phyloP scores from a whole-genome alignment of 2,888 invertebrate genomes.

The Drosophila prostipennis region DNA sequence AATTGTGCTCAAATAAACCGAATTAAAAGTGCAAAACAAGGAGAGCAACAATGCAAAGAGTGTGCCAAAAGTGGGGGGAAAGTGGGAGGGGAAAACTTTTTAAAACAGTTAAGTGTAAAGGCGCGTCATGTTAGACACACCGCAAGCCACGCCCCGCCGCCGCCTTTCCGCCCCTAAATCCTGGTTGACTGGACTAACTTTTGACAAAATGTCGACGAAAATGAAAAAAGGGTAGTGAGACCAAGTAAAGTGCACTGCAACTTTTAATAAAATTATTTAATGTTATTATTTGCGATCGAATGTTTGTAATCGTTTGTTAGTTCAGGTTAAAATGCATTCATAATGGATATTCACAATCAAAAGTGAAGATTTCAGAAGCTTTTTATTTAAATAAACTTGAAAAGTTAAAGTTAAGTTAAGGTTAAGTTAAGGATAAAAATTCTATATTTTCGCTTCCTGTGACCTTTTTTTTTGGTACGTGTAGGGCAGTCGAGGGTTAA shows the following conservation, averaged over 20 bases:
- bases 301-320: background rate
- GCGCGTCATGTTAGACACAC: constrained; percentile 75
- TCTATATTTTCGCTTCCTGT: background rate
- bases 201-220: constrained; percentile 69
- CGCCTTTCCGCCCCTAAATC: constrained; percentile 13
- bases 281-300: background rate
- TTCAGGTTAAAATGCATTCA: no score
- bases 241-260: background rate
- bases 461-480: background rate
- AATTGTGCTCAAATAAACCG: constrained; percentile 70
- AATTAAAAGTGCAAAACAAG: constrained; percentile 76
- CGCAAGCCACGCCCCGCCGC: constrained; percentile 49
- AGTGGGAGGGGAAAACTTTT: constrained; percentile 36
- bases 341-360: no score
- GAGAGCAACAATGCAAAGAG: constrained; percentile 43
- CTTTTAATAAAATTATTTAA: background rate
- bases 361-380: no score
- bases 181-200: constrained; percentile 73
- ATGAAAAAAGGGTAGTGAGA: constrained; percentile 23
- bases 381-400: no score
- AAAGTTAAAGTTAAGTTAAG: no score
- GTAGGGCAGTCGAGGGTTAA: constrained; percentile 29
- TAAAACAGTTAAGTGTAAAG: constrained; percentile 74
- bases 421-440: no score
- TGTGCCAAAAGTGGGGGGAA: constrained; percentile 1